phyloP scores from a whole-genome alignment of 2,113 vertebrate species.

The Halcyon senegalensis region DNA sequence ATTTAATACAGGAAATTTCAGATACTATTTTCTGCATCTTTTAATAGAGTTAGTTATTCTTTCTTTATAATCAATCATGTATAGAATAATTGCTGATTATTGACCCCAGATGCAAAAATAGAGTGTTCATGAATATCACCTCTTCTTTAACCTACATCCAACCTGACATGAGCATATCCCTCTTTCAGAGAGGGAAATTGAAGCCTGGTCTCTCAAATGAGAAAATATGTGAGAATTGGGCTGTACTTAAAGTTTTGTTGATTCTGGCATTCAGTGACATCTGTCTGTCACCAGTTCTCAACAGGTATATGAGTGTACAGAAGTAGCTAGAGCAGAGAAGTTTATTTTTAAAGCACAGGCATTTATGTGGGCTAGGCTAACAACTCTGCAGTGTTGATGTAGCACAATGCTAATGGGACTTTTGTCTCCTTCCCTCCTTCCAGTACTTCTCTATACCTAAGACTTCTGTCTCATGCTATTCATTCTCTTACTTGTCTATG shows the following conservation, averaged over 20 bases:
- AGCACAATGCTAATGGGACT: rapidly evolving
- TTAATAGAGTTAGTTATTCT: not conserved
- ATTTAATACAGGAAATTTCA: not conserved
- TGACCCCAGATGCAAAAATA: not conserved
- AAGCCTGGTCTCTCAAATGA: not conserved
- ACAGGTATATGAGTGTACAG: not conserved
- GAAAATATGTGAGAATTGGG: not conserved
- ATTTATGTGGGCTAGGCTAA: not conserved
- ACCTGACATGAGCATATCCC: not conserved
- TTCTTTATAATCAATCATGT: not conserved
- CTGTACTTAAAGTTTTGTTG: not conserved
- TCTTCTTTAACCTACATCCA: not conserved
- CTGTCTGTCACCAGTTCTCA: not conserved
- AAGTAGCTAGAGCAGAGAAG: not conserved
- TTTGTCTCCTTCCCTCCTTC: not conserved
- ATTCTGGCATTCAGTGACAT: not conserved
- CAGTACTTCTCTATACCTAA: not conserved
- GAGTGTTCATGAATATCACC: not conserved
- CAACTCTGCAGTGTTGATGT: not conserved
- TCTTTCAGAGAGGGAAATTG: not conserved
- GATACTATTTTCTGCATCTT: not conserved
- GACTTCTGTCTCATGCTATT: not conserved
- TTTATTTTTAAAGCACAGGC: not conserved
- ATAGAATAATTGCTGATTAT: not conserved
- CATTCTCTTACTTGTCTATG: not conserved